Percentiles rank a stretch among this genome's conserved stretches.
Evolutionary conservation across 2,113 vertebrate species (phyloP).

Genomic region (Hystrix brachyura): DNA sequence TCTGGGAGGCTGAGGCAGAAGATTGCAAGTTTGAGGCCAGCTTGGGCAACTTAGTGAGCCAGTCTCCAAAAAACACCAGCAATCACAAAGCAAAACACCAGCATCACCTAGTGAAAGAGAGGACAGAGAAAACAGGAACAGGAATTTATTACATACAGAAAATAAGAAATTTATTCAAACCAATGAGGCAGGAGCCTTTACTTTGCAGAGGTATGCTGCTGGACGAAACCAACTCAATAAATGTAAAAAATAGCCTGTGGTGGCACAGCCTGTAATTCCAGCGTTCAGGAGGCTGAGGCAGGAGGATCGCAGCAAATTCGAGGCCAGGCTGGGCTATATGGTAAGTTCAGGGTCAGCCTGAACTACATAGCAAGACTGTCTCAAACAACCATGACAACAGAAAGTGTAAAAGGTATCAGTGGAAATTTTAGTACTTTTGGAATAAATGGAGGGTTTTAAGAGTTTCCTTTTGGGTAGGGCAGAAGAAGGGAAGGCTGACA

Average conservation of each 20-base stretch:
- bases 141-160: conserved; percentile 18
- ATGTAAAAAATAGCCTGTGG: background rate
- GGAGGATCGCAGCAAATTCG: background rate
- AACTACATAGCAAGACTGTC: background rate
- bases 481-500: background rate
- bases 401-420: background rate
- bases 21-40: background rate
- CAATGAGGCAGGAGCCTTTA: background rate
- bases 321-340: background rate
- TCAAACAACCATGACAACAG: background rate
- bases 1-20: background rate
- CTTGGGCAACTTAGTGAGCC: background rate
- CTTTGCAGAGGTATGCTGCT: background rate
- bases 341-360: no score
- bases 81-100: background rate
- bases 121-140: background rate
- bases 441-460: background rate
- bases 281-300: background rate
- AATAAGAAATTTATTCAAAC: background rate
- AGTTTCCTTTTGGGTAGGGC: background rate
- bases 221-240: background rate
- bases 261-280: background rate
- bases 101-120: background rate
- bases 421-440: conserved; percentile 17
- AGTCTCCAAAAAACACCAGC: background rate